phyloP scores from a whole-genome alignment of 2,113 vertebrate species.

The Oceanites oceanicus region DNA sequence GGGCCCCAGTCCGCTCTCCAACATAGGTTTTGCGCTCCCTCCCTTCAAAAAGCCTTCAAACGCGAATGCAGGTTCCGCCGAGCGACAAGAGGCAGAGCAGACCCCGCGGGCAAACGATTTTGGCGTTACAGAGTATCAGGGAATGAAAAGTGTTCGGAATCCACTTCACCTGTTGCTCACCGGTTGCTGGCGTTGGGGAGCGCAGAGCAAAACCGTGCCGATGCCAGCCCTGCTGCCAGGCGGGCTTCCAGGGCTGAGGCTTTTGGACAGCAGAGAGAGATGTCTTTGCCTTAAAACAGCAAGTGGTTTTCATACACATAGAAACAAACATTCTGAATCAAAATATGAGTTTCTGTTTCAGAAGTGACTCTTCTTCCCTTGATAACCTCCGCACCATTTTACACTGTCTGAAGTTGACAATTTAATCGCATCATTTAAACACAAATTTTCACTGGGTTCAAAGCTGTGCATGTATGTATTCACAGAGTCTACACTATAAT shows the following conservation, averaged over 20 bases:
- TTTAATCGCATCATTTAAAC: neutral
- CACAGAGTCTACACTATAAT: neutral
- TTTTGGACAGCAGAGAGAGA: neutral
- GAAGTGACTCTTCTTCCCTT: neutral
- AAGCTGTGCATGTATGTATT: accelerated
- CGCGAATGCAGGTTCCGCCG: neutral
- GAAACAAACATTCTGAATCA: neutral
- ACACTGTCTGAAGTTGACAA: neutral
- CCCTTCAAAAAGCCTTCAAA: neutral
- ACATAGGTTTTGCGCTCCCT: neutral
- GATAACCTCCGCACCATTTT: neutral
- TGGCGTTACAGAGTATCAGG: neutral
- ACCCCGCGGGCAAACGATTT: neutral
- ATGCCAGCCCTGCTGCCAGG: neutral
- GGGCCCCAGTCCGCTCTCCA: neutral
- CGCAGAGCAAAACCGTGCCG: neutral
- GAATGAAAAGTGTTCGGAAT: neutral
- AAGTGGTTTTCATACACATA: neutral
- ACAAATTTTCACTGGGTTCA: neutral
- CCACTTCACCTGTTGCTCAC: neutral
- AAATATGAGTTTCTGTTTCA: accelerated
- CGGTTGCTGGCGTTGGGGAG: neutral
- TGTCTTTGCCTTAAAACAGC: neutral
- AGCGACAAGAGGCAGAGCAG: neutral
- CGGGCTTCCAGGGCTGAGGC: neutral